These are phyloP conservation scores for Chlamydotis undulata DNA, from an alignment of 2,113 vertebrate genomes.

Conservation along the genomic window DNA sequence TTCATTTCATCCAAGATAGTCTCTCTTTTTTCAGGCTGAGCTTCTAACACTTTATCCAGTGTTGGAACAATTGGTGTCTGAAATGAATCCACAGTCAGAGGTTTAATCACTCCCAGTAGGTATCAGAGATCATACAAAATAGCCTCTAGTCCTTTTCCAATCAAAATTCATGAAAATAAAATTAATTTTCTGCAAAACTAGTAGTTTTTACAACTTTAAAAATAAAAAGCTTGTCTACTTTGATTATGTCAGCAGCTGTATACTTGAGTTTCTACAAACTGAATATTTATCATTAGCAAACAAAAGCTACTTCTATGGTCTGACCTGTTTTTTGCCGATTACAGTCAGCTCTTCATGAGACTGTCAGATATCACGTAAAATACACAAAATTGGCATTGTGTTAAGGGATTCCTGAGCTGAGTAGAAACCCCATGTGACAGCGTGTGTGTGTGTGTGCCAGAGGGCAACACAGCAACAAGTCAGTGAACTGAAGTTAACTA, in stretches of 20 bases:
- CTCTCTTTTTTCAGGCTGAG: slow-evolving; percentile 83
- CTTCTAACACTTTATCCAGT: slow-evolving; percentile 84
- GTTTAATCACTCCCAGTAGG: not conserved
- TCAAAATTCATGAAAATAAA: not conserved
- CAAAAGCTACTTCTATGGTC: not conserved
- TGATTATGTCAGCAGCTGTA: not conserved
- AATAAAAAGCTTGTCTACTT: not conserved
- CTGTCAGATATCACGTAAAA: not conserved
- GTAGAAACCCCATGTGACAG: not conserved
- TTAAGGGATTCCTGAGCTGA: not conserved
- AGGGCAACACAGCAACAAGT: not conserved
- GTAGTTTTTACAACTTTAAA: not conserved
- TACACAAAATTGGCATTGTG: not conserved
- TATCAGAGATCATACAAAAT: not conserved
- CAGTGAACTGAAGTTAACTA: not conserved
- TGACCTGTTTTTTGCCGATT: not conserved
- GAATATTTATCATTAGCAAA: not conserved
- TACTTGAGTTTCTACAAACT: not conserved
- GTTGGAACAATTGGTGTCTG: slow-evolving; percentile 86
- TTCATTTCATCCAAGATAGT: slow-evolving; percentile 95
- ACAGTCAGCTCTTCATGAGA: not conserved
- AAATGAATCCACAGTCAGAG: not conserved
- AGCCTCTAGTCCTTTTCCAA: not conserved
- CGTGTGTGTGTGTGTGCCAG: not conserved
- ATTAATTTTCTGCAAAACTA: not conserved